Conservation (phyloP, 2,113 vertebrate genomes). For the Otocyon megalotis region DNA sequence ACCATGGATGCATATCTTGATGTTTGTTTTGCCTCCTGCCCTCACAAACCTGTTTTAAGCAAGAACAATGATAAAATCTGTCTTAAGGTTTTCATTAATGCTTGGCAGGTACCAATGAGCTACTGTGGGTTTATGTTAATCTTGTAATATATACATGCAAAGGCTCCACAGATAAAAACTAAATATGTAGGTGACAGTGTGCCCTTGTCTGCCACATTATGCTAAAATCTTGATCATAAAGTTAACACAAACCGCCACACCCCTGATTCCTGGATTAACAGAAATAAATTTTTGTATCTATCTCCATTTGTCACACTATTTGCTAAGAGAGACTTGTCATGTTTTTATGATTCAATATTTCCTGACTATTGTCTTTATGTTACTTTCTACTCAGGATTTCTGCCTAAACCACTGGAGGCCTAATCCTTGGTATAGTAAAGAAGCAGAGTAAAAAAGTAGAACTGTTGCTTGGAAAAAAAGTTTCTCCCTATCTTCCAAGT, state of each 20-base stretch:
- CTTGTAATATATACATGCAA: background rate
- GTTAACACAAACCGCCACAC: background rate
- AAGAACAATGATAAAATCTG: background rate
- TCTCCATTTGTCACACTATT: background rate
- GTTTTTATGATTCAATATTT: background rate
- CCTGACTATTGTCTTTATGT: background rate
- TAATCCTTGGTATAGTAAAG: background rate
- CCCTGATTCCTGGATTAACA: background rate
- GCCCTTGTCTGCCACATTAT: background rate
- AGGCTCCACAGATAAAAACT: background rate
- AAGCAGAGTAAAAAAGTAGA: background rate
- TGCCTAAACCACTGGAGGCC: background rate
- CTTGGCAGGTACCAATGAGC: background rate
- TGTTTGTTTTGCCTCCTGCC: background rate
- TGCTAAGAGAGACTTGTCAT: background rate
- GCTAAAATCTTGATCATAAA: background rate
- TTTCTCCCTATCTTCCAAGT: background rate
- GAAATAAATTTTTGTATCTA: background rate
- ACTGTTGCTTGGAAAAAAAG: background rate
- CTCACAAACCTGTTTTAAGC: background rate
- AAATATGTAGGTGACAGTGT: background rate
- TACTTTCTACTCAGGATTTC: slow-evolving; percentile 24
- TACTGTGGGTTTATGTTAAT: background rate
- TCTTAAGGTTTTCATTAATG: background rate
- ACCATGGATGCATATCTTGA: background rate